A percentile compares a stretch with the other conserved stretches of the same genome.
Evolutionary conservation across 2,888 invertebrate species (phyloP).

Genomic region (Seira ritae): DNA sequence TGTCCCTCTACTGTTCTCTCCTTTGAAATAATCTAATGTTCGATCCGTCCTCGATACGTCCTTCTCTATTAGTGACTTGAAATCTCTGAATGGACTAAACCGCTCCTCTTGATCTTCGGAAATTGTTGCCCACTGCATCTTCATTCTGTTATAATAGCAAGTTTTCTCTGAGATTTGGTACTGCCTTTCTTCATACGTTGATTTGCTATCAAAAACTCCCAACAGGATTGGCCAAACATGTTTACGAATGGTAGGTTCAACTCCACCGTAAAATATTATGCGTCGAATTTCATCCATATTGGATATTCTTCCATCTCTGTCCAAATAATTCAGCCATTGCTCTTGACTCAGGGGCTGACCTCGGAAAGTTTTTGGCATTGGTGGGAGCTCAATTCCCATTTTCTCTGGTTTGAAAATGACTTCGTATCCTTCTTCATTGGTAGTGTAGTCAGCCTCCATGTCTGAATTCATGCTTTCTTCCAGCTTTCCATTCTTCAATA

Average conservation of each 20-base stretch:
- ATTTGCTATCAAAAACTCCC: slow-evolving; percentile 85
- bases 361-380: slow-evolving; percentile 82
- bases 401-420: slow-evolving; percentile 79
- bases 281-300: slow-evolving; percentile 88
- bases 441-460: slow-evolving; percentile 74
- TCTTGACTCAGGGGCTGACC: slow-evolving; percentile 84
- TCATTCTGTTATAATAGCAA: slow-evolving; percentile 95
- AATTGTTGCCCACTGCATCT: slow-evolving; percentile 96
- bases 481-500: slow-evolving; percentile 44
- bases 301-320: slow-evolving; percentile 86
- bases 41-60: slow-evolving; percentile 98
- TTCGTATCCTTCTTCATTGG: slow-evolving; percentile 84
- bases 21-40: slow-evolving; percentile 92
- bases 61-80: slow-evolving; percentile 95
- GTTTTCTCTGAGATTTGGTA: slow-evolving; percentile 84
- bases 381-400: slow-evolving; percentile 81
- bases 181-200: slow-evolving; percentile 84
- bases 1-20: slow-evolving; percentile 91
- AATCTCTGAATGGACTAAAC: slow-evolving; percentile 91
- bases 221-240: slow-evolving; percentile 97
- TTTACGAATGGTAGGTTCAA: slow-evolving; percentile 84
- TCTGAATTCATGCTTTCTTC: slow-evolving; percentile 64
- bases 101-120: slow-evolving; percentile 89
- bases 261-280: slow-evolving; percentile 93
- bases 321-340: slow-evolving; percentile 89